Evolutionary conservation across 2,113 vertebrate species (phyloP).

Genomic region (Nerophis ophidion): DNA sequence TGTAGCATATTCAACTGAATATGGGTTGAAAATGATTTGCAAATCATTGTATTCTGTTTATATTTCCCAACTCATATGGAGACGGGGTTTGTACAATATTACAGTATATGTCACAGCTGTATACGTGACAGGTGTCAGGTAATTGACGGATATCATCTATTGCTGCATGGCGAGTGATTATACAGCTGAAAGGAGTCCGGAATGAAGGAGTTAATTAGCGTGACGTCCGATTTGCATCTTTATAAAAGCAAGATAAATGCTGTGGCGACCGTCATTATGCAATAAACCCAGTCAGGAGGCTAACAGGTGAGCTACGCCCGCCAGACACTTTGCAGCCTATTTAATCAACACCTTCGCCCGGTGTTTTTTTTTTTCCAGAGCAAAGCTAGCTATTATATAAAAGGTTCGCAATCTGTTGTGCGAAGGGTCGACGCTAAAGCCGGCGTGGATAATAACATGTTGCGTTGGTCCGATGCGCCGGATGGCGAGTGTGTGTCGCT

Average conservation of each 20-base stretch:
- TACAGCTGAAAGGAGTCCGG: no score
- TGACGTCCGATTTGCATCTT: slow-evolving; percentile 18
- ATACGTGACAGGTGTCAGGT: no score
- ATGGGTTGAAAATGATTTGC: no score
- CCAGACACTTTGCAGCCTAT: slow-evolving; percentile 16
- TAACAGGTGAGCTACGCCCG: slow-evolving; percentile 24
- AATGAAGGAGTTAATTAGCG: slow-evolving; percentile 10
- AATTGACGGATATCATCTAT: no score
- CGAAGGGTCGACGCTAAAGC: slow-evolving; percentile 37
- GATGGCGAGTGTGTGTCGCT: slow-evolving; percentile 29
- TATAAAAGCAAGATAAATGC: slow-evolving; percentile 10
- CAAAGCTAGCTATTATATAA: slow-evolving; percentile 22
- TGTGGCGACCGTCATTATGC: slow-evolving; percentile 4
- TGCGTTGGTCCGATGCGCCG: slow-evolving; percentile 37
- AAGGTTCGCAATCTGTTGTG: slow-evolving; percentile 14
- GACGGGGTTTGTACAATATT: no score
- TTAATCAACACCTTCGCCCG: slow-evolving; percentile 27
- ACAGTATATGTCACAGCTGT: no score
- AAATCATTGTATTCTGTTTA: no score
- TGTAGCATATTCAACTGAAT: no score
- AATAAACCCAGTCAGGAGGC: slow-evolving; percentile 21
- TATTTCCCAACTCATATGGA: no score
- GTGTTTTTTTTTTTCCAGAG: slow-evolving; percentile 5
- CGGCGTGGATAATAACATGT: slow-evolving; percentile 48
- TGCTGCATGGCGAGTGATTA: no score